phyloP scores from a whole-genome alignment of 1,140 invertebrate genomes.

The Oncopeltus fasciatus region DNA sequence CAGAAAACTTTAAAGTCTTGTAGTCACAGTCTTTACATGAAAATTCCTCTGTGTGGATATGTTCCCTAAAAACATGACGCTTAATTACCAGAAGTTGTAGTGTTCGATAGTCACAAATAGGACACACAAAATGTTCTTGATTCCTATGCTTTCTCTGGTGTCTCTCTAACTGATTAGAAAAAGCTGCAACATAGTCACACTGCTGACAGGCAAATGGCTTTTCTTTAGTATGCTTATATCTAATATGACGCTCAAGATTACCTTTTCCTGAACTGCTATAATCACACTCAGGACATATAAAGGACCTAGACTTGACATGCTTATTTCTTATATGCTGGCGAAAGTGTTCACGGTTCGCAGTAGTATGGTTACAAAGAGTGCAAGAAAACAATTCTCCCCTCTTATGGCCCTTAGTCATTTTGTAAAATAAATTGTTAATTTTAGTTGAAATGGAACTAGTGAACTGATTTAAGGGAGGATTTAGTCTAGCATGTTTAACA shows the following conservation, averaged over 20 bases:
- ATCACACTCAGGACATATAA: background rate
- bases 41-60: background rate
- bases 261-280: background rate
- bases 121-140: background rate
- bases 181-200: background rate
- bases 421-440: no score
- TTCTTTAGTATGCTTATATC: background rate
- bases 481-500: no score
- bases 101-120: conserved; percentile 3
- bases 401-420: no score
- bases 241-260: background rate
- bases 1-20: background rate
- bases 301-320: background rate
- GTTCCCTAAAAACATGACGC: background rate
- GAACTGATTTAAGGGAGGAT: no score
- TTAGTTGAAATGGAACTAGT: no score
- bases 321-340: background rate
- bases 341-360: no score
- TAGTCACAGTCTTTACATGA: background rate
- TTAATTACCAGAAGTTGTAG: background rate
- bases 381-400: no score
- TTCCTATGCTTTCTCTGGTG: background rate
- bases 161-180: background rate
- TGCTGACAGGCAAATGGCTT: background rate
- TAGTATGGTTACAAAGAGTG: no score